A percentile compares a stretch with the other conserved stretches of the same genome.
Conservation (phyloP, 1,140 invertebrate species). For the Muscidifurax raptorellus region DNA sequence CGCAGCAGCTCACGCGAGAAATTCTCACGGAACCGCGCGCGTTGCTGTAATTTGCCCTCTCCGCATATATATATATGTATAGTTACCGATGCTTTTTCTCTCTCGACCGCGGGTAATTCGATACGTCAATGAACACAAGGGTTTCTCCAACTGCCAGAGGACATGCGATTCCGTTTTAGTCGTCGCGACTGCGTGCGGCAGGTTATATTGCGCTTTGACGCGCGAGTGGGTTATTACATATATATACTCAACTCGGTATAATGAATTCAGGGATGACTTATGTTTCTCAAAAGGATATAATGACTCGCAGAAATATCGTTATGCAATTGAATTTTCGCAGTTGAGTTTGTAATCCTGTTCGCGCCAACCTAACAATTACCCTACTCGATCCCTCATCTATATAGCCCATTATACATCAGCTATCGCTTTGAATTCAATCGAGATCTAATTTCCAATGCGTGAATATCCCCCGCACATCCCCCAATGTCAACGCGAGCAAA, state of each 20-base stretch:
- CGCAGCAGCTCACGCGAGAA: constrained; percentile 18
- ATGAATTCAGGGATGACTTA: background rate
- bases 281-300: background rate
- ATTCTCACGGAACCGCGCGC: constrained; percentile 31
- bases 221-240: no score
- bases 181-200: no score
- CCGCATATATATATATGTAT: no score
- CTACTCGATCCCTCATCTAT: no score
- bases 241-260: background rate
- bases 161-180: background rate
- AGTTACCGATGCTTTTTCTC: background rate
- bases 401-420: no score
- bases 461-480: no score
- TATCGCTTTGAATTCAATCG: background rate
- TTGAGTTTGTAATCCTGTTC: no score
- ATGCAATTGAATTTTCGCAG: background rate
- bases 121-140: background rate
- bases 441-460: background rate
- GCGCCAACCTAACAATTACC: background rate
- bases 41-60: constrained; percentile 21
- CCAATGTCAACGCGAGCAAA: background rate
- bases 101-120: background rate
- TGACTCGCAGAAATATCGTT: background rate
- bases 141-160: background rate
- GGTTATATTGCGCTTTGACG: no score